Evolutionary conservation across 1,140 invertebrate genomes (phyloP).

Genomic region (Pantala flavescens): DNA sequence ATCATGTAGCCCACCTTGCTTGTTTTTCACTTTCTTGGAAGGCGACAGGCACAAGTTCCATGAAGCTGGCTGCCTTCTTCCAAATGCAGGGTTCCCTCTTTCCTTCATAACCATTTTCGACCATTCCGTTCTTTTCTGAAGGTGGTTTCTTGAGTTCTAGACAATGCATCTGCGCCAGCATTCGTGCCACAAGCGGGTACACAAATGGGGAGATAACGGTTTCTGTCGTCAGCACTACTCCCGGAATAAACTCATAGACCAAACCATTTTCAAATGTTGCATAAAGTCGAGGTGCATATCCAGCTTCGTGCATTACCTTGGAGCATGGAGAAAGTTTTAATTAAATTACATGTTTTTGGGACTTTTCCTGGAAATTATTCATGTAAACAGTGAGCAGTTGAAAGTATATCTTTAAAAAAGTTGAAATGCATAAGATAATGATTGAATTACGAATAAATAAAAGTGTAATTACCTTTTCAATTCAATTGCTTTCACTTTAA

Average conservation of each 20-base stretch:
- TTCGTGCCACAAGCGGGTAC: slow-evolving; percentile 60
- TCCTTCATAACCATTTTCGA: slow-evolving; percentile 21
- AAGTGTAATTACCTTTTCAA: too few species aligned
- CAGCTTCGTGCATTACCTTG: slow-evolving; percentile 60
- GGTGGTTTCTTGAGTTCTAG: slow-evolving; percentile 30
- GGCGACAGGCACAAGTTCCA: slow-evolving; percentile 54
- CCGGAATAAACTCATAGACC: slow-evolving; percentile 83
- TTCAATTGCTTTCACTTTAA: too few species aligned
- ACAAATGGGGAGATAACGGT: slow-evolving; percentile 58
- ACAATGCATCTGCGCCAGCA: slow-evolving; percentile 69
- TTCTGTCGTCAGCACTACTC: slow-evolving; percentile 60
- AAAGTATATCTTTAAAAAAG: too few species aligned
- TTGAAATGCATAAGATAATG: too few species aligned
- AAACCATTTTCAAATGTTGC: slow-evolving; percentile 91
- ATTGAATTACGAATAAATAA: too few species aligned
- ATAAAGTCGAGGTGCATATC: slow-evolving; percentile 75
- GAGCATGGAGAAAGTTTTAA: slow-evolving; percentile 24
- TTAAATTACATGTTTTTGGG: too few species aligned
- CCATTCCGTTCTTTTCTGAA: not conserved
- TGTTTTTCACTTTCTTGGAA: slow-evolving; percentile 52
- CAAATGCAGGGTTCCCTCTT: slow-evolving; percentile 51
- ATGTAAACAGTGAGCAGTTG: too few species aligned
- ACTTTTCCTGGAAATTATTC: too few species aligned
- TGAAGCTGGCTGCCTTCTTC: slow-evolving; percentile 62
- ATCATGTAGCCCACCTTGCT: slow-evolving; percentile 39